Evolutionary conservation across 2,113 vertebrate genomes (phyloP).

Genomic region (Rhodinocichla rosea): DNA sequence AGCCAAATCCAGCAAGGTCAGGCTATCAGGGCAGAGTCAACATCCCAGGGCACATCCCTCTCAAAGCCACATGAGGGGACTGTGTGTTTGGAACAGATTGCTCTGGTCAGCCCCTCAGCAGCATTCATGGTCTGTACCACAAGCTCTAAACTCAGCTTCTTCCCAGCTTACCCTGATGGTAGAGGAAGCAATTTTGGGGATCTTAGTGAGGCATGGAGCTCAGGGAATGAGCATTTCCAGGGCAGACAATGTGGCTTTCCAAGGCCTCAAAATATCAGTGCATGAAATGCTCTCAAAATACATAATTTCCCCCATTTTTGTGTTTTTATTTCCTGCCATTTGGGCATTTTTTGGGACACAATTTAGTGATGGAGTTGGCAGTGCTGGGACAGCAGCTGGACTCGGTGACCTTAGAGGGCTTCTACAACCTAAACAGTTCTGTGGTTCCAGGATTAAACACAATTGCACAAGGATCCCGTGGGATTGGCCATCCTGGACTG

Average conservation of each 20-base stretch:
- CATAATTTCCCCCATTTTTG: not conserved
- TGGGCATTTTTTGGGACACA: not conserved
- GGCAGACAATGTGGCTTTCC: not conserved
- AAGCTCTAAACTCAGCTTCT: not conserved
- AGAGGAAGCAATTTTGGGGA: not conserved
- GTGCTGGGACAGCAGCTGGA: not conserved
- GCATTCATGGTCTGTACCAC: not conserved
- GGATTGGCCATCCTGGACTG: fast-evolving
- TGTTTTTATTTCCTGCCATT: not conserved
- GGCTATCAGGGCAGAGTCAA: not conserved
- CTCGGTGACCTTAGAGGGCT: not conserved
- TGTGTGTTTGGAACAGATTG: fast-evolving
- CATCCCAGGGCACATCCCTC: not conserved
- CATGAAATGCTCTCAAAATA: not conserved
- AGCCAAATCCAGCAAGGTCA: not conserved
- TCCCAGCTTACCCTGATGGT: not conserved
- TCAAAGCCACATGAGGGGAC: not conserved
- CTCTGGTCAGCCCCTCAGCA: not conserved
- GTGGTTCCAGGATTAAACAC: not conserved
- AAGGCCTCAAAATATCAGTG: not conserved
- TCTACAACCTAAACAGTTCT: not conserved
- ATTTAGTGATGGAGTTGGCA: not conserved
- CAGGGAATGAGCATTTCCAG: not conserved
- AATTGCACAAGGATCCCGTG: fast-evolving
- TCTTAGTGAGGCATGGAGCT: not conserved